Conservation (phyloP, 2,888 invertebrate genomes). For the Cataglyphis rosenhaueri region DNA sequence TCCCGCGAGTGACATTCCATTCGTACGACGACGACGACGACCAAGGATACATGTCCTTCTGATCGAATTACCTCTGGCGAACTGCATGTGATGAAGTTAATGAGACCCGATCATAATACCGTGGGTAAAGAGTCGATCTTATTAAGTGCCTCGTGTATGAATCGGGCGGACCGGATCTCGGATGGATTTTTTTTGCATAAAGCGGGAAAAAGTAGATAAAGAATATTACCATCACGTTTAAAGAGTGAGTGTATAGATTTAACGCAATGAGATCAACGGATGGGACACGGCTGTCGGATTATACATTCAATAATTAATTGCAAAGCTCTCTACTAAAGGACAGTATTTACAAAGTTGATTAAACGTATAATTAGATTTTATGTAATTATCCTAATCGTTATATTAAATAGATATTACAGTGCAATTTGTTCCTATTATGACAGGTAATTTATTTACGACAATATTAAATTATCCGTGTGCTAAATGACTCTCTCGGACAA, state of each 20-base stretch:
- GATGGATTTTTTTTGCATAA: conserved; percentile 13
- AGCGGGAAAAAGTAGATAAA: not conserved
- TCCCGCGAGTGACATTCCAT: conserved; percentile 46
- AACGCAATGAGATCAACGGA: not conserved
- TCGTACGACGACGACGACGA: conserved; percentile 6
- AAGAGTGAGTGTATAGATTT: not conserved
- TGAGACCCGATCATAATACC: conserved; percentile 41
- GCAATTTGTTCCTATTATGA: conserved; percentile 11
- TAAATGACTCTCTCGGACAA: not conserved
- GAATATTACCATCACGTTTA: not conserved
- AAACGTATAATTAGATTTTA: conserved; percentile 7
- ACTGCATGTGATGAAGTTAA: conserved; percentile 32
- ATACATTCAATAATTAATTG: not conserved
- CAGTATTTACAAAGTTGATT: not conserved
- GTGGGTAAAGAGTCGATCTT: conserved; percentile 21
- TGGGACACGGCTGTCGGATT: not conserved
- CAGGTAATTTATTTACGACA: conserved; percentile 21
- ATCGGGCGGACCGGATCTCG: not conserved
- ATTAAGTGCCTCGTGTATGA: conserved; percentile 20
- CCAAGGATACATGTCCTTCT: conserved; percentile 38
- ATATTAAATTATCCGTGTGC: conserved; percentile 12
- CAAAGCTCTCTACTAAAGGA: not conserved
- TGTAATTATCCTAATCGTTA: not conserved
- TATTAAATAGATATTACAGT: not conserved
- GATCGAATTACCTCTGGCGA: conserved; percentile 57